Evolutionary conservation across 2,113 vertebrate genomes (phyloP).

Genomic region (Passer domesticus): DNA sequence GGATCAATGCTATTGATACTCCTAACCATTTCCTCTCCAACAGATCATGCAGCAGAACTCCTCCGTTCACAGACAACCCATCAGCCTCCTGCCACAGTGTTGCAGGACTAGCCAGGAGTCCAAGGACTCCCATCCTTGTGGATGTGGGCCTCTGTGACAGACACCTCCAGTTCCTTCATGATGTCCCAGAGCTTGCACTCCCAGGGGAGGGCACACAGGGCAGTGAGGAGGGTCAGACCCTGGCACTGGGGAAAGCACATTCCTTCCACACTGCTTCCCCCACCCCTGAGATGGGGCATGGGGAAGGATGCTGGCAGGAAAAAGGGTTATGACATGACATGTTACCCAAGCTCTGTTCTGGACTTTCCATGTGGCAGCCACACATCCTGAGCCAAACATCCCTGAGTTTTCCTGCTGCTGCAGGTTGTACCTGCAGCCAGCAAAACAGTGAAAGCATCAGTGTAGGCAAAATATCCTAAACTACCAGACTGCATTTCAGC

Average conservation of each 20-base stretch:
- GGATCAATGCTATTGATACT: neutral
- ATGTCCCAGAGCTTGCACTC: neutral
- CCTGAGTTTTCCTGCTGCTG: neutral
- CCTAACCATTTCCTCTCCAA: neutral
- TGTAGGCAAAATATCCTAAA: neutral
- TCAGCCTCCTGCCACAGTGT: neutral
- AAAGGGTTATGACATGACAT: neutral
- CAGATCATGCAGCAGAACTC: neutral
- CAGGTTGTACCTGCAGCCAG: neutral
- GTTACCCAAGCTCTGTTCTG: neutral
- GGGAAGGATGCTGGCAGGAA: neutral
- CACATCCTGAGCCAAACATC: neutral
- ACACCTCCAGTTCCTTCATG: neutral
- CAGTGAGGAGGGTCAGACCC: too few species aligned
- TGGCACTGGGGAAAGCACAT: accelerated
- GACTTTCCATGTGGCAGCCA: neutral
- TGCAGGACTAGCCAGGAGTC: neutral
- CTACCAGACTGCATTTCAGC: neutral
- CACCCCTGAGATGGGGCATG: accelerated
- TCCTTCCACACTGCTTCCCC: neutral
- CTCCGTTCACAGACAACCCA: neutral
- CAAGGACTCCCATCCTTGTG: neutral
- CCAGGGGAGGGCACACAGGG: neutral
- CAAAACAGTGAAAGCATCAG: neutral
- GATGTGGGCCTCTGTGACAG: neutral